These are phyloP conservation scores for Hylyphantes graminicola DNA, from an alignment of 1,140 invertebrate species.

Conservation along the genomic window DNA sequence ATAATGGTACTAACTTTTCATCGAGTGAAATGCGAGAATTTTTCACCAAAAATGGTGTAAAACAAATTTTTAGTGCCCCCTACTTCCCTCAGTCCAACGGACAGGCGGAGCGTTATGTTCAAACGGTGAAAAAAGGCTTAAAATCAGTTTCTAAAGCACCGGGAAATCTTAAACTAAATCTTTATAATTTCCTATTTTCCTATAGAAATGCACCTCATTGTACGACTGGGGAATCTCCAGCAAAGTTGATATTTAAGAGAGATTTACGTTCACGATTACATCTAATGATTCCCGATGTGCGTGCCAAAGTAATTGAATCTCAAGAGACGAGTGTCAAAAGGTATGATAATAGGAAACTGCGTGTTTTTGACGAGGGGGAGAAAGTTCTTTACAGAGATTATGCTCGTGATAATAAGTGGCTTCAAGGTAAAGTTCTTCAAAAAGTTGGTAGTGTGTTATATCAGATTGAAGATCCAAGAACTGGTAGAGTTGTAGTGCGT, in stretches of 20 bases:
- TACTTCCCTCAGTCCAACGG: neutral
- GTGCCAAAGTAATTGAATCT: neutral
- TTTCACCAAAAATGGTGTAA: neutral
- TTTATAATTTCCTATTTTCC: neutral
- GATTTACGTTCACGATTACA: constrained; percentile 1
- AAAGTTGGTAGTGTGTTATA: neutral
- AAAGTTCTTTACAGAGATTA: constrained; percentile 2
- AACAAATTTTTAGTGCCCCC: neutral
- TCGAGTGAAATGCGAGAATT: neutral
- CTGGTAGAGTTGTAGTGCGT: neutral
- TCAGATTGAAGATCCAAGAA: neutral
- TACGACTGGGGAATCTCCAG: neutral
- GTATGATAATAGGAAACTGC: constrained; percentile 4
- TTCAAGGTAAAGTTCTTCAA: neutral
- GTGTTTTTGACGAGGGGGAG: neutral
- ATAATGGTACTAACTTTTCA: constrained; percentile 1
- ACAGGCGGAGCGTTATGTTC: neutral
- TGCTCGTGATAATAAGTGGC: constrained; percentile 5
- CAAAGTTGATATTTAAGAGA: constrained; percentile 1
- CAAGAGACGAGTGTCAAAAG: neutral
- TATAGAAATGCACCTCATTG: neutral
- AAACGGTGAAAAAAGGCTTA: neutral
- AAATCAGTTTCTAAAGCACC: neutral
- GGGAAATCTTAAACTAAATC: neutral
- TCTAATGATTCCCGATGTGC: neutral